Evolutionary conservation across 2,113 vertebrate genomes (phyloP), one percentile per base, ranked within the genome.

Genomic region (Cacatua alba): DNA sequence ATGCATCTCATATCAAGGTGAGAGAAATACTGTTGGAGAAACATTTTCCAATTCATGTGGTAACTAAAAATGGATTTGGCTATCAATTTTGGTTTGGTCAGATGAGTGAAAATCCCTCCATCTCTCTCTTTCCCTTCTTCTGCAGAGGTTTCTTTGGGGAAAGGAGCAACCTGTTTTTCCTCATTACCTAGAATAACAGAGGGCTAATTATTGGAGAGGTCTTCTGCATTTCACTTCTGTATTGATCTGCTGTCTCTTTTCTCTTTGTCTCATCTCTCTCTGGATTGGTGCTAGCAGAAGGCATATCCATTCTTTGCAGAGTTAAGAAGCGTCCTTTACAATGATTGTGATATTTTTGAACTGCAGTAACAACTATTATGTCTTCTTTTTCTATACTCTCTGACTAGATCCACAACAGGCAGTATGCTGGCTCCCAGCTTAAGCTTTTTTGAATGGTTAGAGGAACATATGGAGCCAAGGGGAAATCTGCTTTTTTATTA

Each of bases 1-100:
- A 99, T 4, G 99, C 99, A 0, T 99, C 99, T 6, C 99, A 99
- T 76, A 97, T 99, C 65, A 99, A 98, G 98, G 99, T 99, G 92
- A 98, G 98, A 31, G 44, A 46, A 77, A 31, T 7, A 17, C 5
- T 17, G 17, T 1, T 20, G 11, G 6, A 55, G 10, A 70, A 29
- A 2, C 52, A 8, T 29, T 75, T 88, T 67, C 28, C 9, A 6
- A 25, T 72, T 74, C 3, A 2, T 11, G 14, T 26, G n/a, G 31
- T 20, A 20, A n/a, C 13, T 68, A 11, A 55, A 63, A 71, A 70
- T 75, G 11, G 28, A 16, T 43, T n/a, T 79, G 29, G 43, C 25
- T 23, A 0, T 79, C 17, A 51, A 0, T 82, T 87, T 43, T 71
- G 26, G 10, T 88, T 62, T 52, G 37, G 17, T 72, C 43, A 82